Base-by-base conservation (phyloP, 2,797 vertebrate genomes). In the Acanthurus lineatus region DNA sequence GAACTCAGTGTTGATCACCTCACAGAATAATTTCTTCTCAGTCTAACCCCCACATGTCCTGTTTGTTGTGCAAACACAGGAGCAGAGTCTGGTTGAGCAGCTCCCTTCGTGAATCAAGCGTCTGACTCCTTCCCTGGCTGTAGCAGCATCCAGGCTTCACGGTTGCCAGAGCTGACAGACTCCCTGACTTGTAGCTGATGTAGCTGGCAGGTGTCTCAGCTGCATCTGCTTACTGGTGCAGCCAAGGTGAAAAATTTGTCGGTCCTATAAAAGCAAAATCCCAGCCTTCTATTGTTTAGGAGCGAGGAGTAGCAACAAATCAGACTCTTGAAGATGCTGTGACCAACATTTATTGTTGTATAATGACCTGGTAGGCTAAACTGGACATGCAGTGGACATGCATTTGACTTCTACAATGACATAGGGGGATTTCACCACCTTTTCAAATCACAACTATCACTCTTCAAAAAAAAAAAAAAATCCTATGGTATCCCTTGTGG, bases 51-150 rank as follows among this genome's bases (percentile, higher is more conserved):
- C 57, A 17, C 69, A 32, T 14, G 59, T 69, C 44, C 14, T 10
- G 8, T 72, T 80, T 84, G 78, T 82, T 85, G 79, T 70, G 69
- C 85, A 91, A 86, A 89, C 81, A 75, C 79, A 71, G 48, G 52
- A 74, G 57, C 81, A 69, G 48, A 69, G 56, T 4, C 52, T 77
- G 65, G 77, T 81, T 66, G 77, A 91, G 88, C 88, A 75, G 82
- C 80, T 85, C 69, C 69, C 52, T 80, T 76, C 86, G 28, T 76
- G 81, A 69, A 69, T 88, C 85, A 69, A 17, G 25, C 66, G 22
- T 11, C 60, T 40, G 32, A 69, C 32, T 69, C 20, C 58, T 32
- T 44, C 15, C 45, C 81, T 83, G 68, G 78, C 81, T 86, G 85
- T 74, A 5, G 74, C 80, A 58, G 70, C 54, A n/a, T 61, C 71